Evolutionary conservation across 2,888 invertebrate genomes (phyloP).

Genomic region (Eumerus sabulonum): DNA sequence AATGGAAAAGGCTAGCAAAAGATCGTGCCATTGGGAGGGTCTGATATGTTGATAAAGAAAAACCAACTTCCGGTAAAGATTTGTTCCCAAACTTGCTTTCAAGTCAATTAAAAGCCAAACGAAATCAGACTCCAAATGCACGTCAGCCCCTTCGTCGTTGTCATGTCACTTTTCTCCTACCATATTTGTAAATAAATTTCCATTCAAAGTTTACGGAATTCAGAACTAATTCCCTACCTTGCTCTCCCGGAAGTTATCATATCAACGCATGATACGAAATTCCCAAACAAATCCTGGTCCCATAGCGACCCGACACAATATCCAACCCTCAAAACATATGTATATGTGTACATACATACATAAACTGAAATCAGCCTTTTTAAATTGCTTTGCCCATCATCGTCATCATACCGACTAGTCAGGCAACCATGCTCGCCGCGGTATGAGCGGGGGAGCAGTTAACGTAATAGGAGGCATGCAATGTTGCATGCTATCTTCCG

Average conservation of each 20-base stretch:
- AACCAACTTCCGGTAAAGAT: no score
- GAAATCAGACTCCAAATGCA: no score
- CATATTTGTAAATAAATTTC: no score
- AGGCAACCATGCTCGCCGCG: conserved; percentile 13
- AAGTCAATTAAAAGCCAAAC: no score
- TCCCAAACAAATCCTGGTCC: conserved; percentile 50
- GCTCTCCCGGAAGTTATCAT: conserved; percentile 29
- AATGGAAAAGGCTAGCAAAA: no score
- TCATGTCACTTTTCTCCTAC: no score
- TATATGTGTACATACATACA: no score
- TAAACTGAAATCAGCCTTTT: conserved; percentile 43
- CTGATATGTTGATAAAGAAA: no score
- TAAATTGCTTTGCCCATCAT: conserved; percentile 62
- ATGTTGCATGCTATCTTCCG: conserved; percentile 45
- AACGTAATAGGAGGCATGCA: conserved; percentile 44
- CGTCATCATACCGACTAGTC: conserved; percentile 40
- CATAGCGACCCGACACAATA: conserved; percentile 35
- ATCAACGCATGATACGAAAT: conserved; percentile 39
- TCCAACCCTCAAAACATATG: neutral
- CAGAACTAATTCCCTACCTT: conserved; percentile 6
- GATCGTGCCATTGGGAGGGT: no score
- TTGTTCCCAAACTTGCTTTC: no score
- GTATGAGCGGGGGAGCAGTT: conserved; percentile 2
- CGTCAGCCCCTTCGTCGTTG: no score
- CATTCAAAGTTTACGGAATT: neutral